Conservation (phyloP, 2,797 vertebrate genomes). For the Melanotaenia boesemani region DNA sequence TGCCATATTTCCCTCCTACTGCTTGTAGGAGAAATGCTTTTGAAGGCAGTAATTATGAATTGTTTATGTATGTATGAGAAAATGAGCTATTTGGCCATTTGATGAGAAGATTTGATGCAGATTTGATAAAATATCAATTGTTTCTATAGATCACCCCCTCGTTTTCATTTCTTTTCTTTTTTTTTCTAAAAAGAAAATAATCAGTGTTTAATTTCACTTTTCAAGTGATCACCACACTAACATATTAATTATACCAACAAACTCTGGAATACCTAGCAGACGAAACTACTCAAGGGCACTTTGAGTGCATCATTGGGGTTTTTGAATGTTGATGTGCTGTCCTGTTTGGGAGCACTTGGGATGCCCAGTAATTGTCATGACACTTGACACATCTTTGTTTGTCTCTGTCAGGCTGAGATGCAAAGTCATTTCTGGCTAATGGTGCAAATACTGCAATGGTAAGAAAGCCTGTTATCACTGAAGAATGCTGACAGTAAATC, state of each 20-base stretch:
- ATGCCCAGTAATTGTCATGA: slow-evolving; percentile 38
- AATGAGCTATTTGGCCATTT: neutral
- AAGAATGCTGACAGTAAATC: slow-evolving; percentile 31
- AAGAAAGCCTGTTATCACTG: slow-evolving; percentile 34
- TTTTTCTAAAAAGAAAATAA: neutral
- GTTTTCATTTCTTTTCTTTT: too few species aligned
- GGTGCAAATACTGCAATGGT: slow-evolving; percentile 44
- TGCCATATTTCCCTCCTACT: too few species aligned
- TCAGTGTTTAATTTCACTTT: slow-evolving; percentile 18
- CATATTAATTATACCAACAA: neutral
- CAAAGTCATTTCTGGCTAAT: slow-evolving; percentile 59
- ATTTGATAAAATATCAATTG: neutral
- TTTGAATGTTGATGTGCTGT: slow-evolving; percentile 20
- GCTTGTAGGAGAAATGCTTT: too few species aligned
- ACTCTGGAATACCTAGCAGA: slow-evolving; percentile 8
- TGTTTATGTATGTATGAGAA: neutral
- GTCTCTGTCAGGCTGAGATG: slow-evolving; percentile 42
- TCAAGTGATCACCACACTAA: slow-evolving; percentile 12
- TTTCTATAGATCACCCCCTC: slow-evolving; percentile 7
- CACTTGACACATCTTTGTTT: slow-evolving; percentile 33
- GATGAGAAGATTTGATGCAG: neutral
- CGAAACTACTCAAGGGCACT: slow-evolving; percentile 6
- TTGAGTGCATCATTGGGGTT: slow-evolving; percentile 17
- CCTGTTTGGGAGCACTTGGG: slow-evolving; percentile 10
- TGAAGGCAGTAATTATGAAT: neutral